A percentile compares a stretch with the other conserved stretches of the same genome.
Evolutionary conservation across 2,113 vertebrate genomes (phyloP).

Genomic region (Furnarius figulus): DNA sequence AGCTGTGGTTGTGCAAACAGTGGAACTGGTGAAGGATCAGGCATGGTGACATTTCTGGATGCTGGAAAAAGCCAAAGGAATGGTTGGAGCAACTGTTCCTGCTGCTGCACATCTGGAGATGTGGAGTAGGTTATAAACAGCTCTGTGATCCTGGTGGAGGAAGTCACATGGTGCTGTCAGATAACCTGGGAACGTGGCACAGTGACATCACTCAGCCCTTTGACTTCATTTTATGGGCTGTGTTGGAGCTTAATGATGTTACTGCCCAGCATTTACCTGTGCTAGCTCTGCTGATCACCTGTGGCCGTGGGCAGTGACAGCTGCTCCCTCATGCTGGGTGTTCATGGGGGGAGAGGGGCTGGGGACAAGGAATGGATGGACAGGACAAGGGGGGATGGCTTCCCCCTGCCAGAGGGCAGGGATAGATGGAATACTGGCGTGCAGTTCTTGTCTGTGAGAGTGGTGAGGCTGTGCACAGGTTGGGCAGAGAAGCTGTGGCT

Average conservation of each 20-base stretch:
- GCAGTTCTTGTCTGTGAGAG: not conserved
- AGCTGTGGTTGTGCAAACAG: not conserved
- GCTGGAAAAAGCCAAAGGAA: not conserved
- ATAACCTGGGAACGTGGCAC: not conserved
- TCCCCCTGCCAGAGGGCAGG: not conserved
- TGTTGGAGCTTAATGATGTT: not conserved
- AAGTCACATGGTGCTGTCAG: not conserved
- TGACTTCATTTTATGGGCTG: fast-evolving
- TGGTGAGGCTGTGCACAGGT: not conserved
- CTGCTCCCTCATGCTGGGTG: too few species aligned
- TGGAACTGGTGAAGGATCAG: not conserved
- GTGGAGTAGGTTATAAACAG: not conserved
- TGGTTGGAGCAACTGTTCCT: not conserved
- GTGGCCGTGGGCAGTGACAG: fast-evolving
- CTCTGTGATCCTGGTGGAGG: not conserved
- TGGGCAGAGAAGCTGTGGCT: not conserved
- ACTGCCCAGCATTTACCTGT: fast-evolving
- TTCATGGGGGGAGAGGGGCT: not conserved
- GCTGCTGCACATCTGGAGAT: not conserved
- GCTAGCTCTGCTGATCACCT: not conserved
- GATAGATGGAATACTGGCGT: fast-evolving
- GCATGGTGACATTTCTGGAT: not conserved
- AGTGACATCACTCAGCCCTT: not conserved
- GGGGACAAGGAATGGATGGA: not conserved
- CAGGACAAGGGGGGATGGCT: not conserved